A percentile compares a stretch with the other conserved stretches of the same genome.
Evolutionary conservation across 2,113 vertebrate species (phyloP).

Genomic region (Ammospiza nelsoni): DNA sequence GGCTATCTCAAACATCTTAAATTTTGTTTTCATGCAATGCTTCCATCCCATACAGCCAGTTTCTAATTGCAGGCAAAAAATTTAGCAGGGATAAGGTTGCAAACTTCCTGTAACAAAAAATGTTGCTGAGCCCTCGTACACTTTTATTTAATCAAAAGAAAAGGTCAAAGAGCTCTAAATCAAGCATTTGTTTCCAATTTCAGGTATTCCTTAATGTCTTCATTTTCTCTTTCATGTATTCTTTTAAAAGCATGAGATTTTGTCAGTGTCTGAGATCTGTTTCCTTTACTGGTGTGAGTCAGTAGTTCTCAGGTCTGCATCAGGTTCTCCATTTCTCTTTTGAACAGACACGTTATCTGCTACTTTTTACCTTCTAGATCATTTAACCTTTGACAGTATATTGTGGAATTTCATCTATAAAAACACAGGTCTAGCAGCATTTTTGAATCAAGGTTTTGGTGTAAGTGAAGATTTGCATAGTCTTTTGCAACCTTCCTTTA

Average conservation of each 20-base stretch:
- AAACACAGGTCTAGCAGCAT: background rate
- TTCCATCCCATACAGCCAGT: background rate
- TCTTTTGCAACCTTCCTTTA: background rate
- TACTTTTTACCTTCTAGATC: background rate
- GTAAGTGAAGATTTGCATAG: background rate
- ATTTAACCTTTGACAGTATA: background rate
- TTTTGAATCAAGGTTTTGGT: background rate
- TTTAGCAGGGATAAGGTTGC: background rate
- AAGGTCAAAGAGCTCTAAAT: background rate
- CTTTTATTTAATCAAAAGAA: background rate
- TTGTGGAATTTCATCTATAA: no score
- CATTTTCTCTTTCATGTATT: background rate
- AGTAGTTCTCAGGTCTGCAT: background rate
- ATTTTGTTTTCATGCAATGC: background rate
- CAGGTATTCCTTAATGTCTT: background rate
- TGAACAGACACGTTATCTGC: background rate
- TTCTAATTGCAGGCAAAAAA: background rate
- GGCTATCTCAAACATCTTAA: background rate
- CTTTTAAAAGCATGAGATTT: background rate
- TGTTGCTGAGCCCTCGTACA: background rate
- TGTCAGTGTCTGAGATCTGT: background rate
- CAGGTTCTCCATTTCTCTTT: background rate
- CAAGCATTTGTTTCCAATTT: background rate
- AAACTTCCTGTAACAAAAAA: background rate
- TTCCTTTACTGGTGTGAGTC: background rate